Conservation (phyloP, 2,888 invertebrate species). For the Steinernema carpocapsae region DNA sequence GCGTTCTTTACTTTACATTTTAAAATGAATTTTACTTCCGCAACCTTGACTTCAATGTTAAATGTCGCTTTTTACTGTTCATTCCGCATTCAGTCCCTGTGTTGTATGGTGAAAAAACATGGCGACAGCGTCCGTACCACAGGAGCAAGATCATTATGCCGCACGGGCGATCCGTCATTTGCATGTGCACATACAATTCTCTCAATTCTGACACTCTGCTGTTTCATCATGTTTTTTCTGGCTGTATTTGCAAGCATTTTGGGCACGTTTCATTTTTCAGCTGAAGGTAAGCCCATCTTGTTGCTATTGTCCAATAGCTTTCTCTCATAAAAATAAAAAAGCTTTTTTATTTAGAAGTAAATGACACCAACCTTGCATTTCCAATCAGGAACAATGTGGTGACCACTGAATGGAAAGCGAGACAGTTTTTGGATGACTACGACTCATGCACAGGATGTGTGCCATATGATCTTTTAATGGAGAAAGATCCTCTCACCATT, state of each 20-base stretch:
- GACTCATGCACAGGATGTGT: slow-evolving; percentile 12
- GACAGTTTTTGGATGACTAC: background rate
- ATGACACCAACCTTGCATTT: no score
- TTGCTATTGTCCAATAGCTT: no score
- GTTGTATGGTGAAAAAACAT: no score
- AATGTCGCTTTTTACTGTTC: no score
- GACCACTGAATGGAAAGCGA: no score
- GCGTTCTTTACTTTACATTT: background rate
- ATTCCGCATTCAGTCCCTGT: no score
- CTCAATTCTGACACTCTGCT: background rate
- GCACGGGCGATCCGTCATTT: background rate
- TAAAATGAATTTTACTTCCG: background rate
- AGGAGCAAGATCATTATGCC: background rate
- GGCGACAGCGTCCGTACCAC: background rate
- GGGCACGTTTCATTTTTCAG: background rate
- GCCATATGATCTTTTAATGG: background rate
- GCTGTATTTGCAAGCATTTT: background rate
- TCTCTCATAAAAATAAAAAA: background rate
- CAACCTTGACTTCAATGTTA: background rate
- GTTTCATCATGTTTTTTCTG: slow-evolving; percentile 1
- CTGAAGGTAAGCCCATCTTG: no score
- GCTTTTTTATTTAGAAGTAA: background rate
- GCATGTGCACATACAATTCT: background rate
- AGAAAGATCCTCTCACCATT: background rate
- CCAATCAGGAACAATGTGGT: no score